Percentiles rank a stretch among this genome's conserved stretches.
These are phyloP conservation scores for Drosophila borealis DNA, from an alignment of 2,888 invertebrate species.

Conservation along the genomic window DNA sequence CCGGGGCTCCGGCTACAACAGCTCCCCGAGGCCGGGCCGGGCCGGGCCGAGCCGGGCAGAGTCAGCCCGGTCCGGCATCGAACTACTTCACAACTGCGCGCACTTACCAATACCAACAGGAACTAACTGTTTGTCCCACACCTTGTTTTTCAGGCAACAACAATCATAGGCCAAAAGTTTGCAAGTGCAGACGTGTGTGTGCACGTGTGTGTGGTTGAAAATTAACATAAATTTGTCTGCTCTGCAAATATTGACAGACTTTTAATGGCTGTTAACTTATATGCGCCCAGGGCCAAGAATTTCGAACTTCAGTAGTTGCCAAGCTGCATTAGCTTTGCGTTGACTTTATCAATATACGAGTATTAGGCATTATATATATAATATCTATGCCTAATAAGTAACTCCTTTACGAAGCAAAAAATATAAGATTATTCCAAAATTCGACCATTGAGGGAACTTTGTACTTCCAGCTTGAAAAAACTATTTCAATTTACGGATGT, in stretches of 20 bases:
- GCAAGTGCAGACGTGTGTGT: conserved; percentile 2
- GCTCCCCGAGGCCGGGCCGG: too few species aligned
- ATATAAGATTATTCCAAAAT: too few species aligned
- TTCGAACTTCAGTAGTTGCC: conserved; percentile 2
- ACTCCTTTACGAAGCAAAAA: too few species aligned
- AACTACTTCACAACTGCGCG: conserved; percentile 44
- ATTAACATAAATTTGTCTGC: conserved; percentile 46
- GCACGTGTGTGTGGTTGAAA: conserved; percentile 11
- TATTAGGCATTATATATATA: too few species aligned
- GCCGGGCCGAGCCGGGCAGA: too few species aligned
- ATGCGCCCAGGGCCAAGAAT: conserved; percentile 17
- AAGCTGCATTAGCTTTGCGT: conserved; percentile 1
- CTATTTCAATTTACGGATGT: too few species aligned
- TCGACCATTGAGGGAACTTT: too few species aligned
- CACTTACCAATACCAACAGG: conserved; percentile 14
- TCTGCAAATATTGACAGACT: conserved; percentile 52
- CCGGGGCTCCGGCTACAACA: conserved; percentile 1
- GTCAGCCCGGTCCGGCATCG: background rate
- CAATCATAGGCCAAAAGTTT: conserved; percentile 24
- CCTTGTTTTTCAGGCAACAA: conserved; percentile 3
- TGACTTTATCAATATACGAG: too few species aligned
- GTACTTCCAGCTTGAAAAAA: too few species aligned
- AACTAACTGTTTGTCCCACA: conserved; percentile 28
- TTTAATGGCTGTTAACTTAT: conserved; percentile 51
- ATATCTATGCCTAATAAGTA: too few species aligned